A percentile compares a stretch with the other conserved stretches of the same genome.
Conservation (phyloP, 2,888 invertebrate species). For the Frankliniella intonsa region DNA sequence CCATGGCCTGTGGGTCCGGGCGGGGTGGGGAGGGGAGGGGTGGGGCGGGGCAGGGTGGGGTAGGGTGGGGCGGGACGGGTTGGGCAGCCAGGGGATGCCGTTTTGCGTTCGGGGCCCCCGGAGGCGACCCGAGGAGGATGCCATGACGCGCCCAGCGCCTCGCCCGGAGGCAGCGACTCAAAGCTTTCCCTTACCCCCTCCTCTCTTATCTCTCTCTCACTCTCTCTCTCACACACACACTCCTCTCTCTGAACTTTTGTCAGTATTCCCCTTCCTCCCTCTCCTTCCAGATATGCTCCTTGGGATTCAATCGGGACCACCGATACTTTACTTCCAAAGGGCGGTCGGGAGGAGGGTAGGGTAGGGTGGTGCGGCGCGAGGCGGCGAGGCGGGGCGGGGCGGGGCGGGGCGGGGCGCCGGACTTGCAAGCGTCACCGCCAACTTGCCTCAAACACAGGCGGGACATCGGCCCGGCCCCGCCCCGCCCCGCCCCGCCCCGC, state of each 20-base stretch:
- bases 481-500: too few relatives aligned
- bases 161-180: too few relatives aligned
- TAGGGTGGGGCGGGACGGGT: too few relatives aligned
- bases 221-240: too few relatives aligned
- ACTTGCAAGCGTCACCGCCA: too few relatives aligned
- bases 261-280: background rate
- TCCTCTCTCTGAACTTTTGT: background rate
- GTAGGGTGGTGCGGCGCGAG: background rate
- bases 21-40: background rate
- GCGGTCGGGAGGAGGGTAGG: background rate
- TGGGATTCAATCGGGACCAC: conserved; percentile 2
- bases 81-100: background rate
- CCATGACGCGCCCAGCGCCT: too few relatives aligned
- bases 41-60: background rate
- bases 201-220: too few relatives aligned
- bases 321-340: background rate
- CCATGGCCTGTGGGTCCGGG: background rate
- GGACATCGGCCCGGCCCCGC: too few relatives aligned
- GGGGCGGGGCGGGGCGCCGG: background rate
- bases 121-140: background rate
- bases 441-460: too few relatives aligned
- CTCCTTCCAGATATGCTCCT: conserved; percentile 1
- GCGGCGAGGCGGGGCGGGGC: background rate
- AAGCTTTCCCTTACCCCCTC: too few relatives aligned
- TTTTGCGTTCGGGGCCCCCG: background rate